These are phyloP conservation scores for Polietes domitor DNA, from an alignment of 2,888 invertebrate species.

Conservation along the genomic window DNA sequence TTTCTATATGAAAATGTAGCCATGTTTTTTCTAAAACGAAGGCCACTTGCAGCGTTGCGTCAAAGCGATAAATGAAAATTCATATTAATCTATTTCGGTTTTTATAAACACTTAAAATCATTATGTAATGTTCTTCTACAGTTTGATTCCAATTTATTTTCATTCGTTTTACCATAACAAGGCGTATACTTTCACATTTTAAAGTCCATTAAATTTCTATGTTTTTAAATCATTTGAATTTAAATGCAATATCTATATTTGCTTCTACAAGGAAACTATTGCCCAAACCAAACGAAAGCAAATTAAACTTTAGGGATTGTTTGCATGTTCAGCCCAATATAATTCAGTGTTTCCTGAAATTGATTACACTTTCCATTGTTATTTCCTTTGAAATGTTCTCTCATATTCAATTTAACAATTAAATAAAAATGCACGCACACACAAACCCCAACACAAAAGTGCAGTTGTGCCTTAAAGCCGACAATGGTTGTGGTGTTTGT, in stretches of 20 bases:
- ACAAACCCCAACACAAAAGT: not conserved
- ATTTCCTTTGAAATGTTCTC: not conserved
- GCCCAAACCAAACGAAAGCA: not conserved
- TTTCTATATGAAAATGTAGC: no score
- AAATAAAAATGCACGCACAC: not conserved
- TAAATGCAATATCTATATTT: not conserved
- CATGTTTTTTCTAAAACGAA: no score
- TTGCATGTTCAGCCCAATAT: not conserved
- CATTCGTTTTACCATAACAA: no score
- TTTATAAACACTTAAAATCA: no score
- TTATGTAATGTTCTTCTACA: no score
- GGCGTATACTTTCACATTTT: no score
- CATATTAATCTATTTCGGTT: no score
- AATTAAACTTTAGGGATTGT: not conserved
- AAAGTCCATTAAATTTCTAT: no score
- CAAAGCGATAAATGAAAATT: no score
- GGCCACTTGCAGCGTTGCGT: no score
- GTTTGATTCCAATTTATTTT: no score
- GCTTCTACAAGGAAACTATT: not conserved
- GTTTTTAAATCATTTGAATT: not conserved
- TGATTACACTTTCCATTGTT: not conserved
- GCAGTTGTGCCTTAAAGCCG: constrained; percentile 9
- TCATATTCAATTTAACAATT: constrained; percentile 7
- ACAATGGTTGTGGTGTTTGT: not conserved
- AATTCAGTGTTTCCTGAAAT: no score